A percentile compares a stretch with the other conserved stretches of the same genome.
These are phyloP conservation scores for Chiloscyllium plagiosum DNA, from an alignment of 2,113 vertebrate species.

Conservation along the genomic window DNA sequence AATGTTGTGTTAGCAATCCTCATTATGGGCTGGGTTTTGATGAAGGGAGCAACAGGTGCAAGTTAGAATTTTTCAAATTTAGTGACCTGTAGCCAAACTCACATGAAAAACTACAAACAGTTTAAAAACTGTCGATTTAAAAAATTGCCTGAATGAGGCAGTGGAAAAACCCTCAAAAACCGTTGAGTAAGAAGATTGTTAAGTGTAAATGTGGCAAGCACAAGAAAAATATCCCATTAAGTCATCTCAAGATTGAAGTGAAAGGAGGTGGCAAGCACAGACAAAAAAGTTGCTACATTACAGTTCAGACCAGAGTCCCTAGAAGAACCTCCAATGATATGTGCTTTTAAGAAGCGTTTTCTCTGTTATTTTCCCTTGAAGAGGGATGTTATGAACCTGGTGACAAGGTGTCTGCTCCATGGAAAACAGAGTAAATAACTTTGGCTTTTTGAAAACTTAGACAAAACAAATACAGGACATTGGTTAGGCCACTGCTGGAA, in stretches of 20 bases:
- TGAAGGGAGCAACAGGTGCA: not conserved
- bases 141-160: not conserved
- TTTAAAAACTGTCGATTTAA: not conserved
- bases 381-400: no score
- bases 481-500: no score
- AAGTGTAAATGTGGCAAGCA: not conserved
- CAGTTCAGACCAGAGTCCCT: not conserved
- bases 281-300: not conserved
- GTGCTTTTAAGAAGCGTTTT: not conserved
- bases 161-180: not conserved
- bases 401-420: no score
- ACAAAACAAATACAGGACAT: no score
- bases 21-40: not conserved
- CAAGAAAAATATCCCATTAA: not conserved
- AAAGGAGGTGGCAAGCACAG: not conserved
- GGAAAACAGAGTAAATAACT: no score
- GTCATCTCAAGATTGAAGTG: not conserved
- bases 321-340: not conserved
- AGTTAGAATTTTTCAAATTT: not conserved
- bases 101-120: not conserved
- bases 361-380: no score
- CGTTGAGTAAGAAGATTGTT: not conserved
- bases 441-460: no score
- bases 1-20: not conserved
- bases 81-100: not conserved